A percentile compares a stretch with the other conserved stretches of the same genome.
phyloP scores from a whole-genome alignment of 2,888 invertebrate species.

The Galeruca laticollis region DNA sequence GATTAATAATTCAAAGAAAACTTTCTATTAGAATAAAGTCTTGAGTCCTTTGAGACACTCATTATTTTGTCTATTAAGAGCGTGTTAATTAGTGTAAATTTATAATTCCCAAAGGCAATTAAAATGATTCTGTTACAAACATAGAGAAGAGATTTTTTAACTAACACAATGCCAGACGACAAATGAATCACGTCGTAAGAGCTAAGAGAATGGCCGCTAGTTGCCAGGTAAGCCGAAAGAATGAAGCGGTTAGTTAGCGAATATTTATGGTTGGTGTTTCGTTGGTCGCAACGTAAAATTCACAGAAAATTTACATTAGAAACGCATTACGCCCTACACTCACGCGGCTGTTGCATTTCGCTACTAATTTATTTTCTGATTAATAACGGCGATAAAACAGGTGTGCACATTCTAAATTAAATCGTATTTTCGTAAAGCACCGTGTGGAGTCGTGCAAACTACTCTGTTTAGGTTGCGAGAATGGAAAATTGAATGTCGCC shows the following conservation, averaged over 20 bases:
- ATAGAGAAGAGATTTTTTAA: background rate
- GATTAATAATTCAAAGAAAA: no score
- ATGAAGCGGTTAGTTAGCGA: slow-evolving; percentile 50
- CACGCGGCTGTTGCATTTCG: slow-evolving; percentile 55
- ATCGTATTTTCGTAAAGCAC: slow-evolving; percentile 56
- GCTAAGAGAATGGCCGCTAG: slow-evolving; percentile 7
- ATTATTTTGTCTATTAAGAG: no score
- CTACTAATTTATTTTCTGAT: slow-evolving; percentile 62
- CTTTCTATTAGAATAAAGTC: no score
- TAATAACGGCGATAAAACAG: slow-evolving; percentile 62
- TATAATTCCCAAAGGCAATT: slow-evolving; percentile 2
- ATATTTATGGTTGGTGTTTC: slow-evolving; percentile 46
- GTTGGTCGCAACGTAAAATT: slow-evolving; percentile 49
- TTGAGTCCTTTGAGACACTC: no score
- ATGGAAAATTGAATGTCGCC: no score
- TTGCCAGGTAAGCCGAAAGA: slow-evolving; percentile 47
- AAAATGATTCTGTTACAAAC: background rate
- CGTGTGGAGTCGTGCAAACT: background rate
- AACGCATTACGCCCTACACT: slow-evolving; percentile 58
- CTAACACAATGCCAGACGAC: background rate
- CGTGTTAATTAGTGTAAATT: background rate
- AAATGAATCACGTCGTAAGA: slow-evolving; percentile 7
- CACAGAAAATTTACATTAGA: slow-evolving; percentile 60
- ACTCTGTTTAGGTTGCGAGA: no score
- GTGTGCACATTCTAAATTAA: slow-evolving; percentile 60